Conservation (phyloP, 1,140 invertebrate species). For the Diorhabda carinulata region DNA sequence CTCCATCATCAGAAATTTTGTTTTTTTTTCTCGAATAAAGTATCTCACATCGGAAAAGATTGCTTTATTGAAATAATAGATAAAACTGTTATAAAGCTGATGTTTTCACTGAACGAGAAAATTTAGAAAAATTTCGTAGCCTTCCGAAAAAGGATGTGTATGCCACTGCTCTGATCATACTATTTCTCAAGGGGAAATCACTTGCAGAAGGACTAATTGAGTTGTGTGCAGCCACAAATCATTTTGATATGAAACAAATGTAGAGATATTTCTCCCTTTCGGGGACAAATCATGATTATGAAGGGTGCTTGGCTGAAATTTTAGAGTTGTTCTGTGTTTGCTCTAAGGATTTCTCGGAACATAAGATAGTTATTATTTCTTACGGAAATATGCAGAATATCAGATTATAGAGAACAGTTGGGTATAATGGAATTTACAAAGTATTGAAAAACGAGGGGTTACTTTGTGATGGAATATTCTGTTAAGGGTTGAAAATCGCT, state of each 20-base stretch:
- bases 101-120: too few species aligned
- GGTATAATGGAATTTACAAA: background rate
- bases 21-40: too few species aligned
- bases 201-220: slow-evolving; percentile 16
- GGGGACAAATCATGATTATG: slow-evolving; percentile 17
- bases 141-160: background rate
- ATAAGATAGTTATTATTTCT: background rate
- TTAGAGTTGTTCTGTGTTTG: background rate
- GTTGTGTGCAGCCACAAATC: slow-evolving; percentile 20
- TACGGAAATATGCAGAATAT: background rate
- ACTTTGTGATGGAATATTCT: background rate
- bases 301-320: background rate
- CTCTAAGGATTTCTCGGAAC: background rate
- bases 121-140: too few species aligned
- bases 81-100: too few species aligned
- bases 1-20: too few species aligned
- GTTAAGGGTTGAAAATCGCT: background rate
- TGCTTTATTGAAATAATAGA: too few species aligned
- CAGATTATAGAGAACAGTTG: background rate
- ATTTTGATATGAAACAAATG: slow-evolving; percentile 18
- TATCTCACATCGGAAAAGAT: too few species aligned
- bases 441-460: background rate
- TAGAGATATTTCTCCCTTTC: slow-evolving; percentile 14
- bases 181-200: slow-evolving; percentile 12
- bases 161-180: slow-evolving; percentile 1